A percentile compares a stretch with the other conserved stretches of the same genome.
Conservation (phyloP, 2,888 invertebrate species). For the Agrypnus murinus region DNA sequence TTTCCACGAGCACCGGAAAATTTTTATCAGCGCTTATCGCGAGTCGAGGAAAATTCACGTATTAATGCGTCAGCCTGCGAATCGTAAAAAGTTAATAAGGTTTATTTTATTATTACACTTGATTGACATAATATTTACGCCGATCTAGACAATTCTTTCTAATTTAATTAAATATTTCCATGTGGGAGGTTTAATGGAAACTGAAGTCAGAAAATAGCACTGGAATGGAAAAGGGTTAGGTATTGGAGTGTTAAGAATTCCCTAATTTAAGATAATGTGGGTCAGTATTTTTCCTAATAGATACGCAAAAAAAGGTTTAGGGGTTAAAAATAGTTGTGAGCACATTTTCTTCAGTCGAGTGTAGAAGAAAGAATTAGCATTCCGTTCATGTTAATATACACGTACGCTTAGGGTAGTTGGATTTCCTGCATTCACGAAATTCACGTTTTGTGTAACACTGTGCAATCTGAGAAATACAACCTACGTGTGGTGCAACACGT, state of each 20-base stretch:
- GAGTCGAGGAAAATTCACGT: not conserved
- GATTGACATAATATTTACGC: not conserved
- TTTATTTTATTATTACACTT: not conserved
- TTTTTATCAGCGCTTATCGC: not conserved
- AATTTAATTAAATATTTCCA: not conserved
- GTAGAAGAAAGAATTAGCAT: too few relatives aligned
- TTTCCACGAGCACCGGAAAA: not conserved
- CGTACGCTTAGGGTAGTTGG: too few relatives aligned
- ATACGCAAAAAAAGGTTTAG: too few relatives aligned
- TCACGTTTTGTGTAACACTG: not conserved
- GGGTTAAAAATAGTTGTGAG: too few relatives aligned
- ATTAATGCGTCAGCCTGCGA: not conserved
- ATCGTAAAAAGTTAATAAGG: not conserved
- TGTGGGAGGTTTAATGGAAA: not conserved
- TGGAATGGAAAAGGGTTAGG: too few relatives aligned
- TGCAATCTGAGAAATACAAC: not conserved
- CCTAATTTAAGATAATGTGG: too few relatives aligned
- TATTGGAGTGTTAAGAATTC: too few relatives aligned
- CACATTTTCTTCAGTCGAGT: too few relatives aligned
- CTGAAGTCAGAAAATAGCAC: not conserved
- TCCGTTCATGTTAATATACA: too few relatives aligned
- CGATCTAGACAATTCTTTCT: not conserved
- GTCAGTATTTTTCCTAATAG: too few relatives aligned
- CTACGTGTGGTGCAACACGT: constrained; percentile 20
- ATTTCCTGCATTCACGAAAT: not conserved